A percentile compares a stretch with the other conserved stretches of the same genome.
These are phyloP conservation scores for Cydia pomonella DNA, from an alignment of 1,140 invertebrate species.

Conservation along the genomic window DNA sequence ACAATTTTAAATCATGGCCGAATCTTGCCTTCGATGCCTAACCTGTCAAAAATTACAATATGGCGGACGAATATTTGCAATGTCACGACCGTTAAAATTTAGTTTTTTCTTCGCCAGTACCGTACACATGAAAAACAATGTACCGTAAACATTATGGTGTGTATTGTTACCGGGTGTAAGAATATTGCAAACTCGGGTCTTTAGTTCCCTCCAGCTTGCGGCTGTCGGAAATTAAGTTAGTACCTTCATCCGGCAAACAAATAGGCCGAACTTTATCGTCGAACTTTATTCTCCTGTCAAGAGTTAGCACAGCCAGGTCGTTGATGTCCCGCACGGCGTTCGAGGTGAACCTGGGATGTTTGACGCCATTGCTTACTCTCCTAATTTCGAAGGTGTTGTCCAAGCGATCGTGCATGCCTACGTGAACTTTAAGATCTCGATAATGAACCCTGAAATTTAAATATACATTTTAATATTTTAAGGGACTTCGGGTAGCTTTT, in stretches of 20 bases:
- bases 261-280: slow-evolving; percentile 78
- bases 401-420: slow-evolving; percentile 72
- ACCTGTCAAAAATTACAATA: too few species aligned
- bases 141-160: too few species aligned
- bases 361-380: slow-evolving; percentile 54
- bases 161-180: too few species aligned
- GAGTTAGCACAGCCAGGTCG: slow-evolving; percentile 80
- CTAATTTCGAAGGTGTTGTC: slow-evolving; percentile 46
- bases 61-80: too few species aligned
- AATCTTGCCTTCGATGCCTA: too few species aligned
- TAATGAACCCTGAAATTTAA: slow-evolving; percentile 59
- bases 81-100: too few species aligned
- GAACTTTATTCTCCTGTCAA: slow-evolving; percentile 65
- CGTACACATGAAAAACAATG: too few species aligned
- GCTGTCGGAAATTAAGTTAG: background rate
- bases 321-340: slow-evolving; percentile 73
- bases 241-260: slow-evolving; percentile 80
- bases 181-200: too few species aligned
- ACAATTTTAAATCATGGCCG: too few species aligned
- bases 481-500: background rate
- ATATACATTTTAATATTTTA: background rate
- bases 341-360: slow-evolving; percentile 70
- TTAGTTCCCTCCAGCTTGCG: too few species aligned
- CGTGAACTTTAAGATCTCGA: slow-evolving; percentile 57
- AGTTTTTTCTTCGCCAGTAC: too few species aligned